Evolutionary conservation across 2,888 invertebrate genomes (phyloP), one percentile per base, ranked within the genome.

Genomic region (Agapostemon virescens): DNA sequence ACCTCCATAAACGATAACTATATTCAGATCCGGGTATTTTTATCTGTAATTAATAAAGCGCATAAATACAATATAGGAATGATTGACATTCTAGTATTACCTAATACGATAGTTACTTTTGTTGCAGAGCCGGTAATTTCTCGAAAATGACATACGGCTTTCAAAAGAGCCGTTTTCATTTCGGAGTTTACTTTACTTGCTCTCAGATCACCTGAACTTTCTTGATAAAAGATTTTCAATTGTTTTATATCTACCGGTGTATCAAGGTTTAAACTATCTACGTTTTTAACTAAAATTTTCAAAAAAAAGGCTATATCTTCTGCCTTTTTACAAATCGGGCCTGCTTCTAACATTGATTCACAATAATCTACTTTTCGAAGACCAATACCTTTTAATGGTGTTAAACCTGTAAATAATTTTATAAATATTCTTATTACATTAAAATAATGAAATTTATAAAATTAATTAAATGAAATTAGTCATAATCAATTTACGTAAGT

Each of bases 331-430:
- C 96, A 95, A 92, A 98, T 95, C 63, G 98, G 98, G 0, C 99
- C 98, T 0, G 95, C 95, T 26, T 95, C 95, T 0, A 98, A 96
- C 95, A 98, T 98, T 0, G 97, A 95, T 4, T 95, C 93, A n/a
- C 94, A 42, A 67, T 79, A 89, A 76, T 89, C 89, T 36, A 96
- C 95, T 0, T 95, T 95, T 74, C 97, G 94, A 61, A 96, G 94
- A 0, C 96, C 95, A 84, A 94, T 90, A 38, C 95, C 95, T 82
- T 93, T 93, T 69, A 94, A 92, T 2, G 94, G 93, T 15, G 95
- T 95, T 30, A 97, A 94, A 0, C 97, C 96, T 90, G 17, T 52
- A 85, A 86, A 82, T 26, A 67, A 33, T n/a, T 13, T 66, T 38
- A 58, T 61, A 45, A 68, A 58, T 64, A 77, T 61, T 9, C 1